A percentile compares a stretch with the other conserved stretches of the same genome.
These are phyloP conservation scores for Aphaenogaster rudis DNA, from an alignment of 1,140 invertebrate species.

Conservation along the genomic window DNA sequence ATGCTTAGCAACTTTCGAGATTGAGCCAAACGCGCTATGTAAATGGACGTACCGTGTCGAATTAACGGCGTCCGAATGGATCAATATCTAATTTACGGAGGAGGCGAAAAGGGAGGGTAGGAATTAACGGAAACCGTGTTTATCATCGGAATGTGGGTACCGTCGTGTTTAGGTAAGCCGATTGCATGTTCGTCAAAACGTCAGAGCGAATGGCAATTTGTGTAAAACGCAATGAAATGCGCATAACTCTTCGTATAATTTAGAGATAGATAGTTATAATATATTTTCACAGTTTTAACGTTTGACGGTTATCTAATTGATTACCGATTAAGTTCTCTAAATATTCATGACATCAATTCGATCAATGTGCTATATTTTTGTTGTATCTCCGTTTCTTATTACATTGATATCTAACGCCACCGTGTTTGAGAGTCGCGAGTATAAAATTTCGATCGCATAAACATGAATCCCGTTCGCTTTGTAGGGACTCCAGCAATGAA, in stretches of 20 bases:
- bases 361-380: background rate
- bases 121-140: constrained; percentile 37
- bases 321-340: background rate
- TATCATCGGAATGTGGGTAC: constrained; percentile 28
- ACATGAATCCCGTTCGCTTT: background rate
- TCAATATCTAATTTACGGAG: constrained; percentile 57
- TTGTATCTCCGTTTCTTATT: background rate
- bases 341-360: background rate
- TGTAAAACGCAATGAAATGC: background rate
- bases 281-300: background rate
- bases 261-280: background rate
- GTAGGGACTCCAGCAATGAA: constrained; percentile 6
- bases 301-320: background rate
- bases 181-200: constrained; percentile 13
- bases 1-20: constrained; percentile 51
- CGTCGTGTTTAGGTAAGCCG: background rate
- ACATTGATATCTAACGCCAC: background rate
- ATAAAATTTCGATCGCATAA: constrained; percentile 41
- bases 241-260: background rate
- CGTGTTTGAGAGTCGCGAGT: background rate
- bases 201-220: constrained; percentile 6
- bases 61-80: constrained; percentile 50
- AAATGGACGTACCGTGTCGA: constrained; percentile 55
- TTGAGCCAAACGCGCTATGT: constrained; percentile 34
- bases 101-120: background rate